A percentile compares a stretch with the other conserved stretches of the same genome.
phyloP scores from a whole-genome alignment of 2,888 invertebrate species.

The Embidobia sp. region DNA sequence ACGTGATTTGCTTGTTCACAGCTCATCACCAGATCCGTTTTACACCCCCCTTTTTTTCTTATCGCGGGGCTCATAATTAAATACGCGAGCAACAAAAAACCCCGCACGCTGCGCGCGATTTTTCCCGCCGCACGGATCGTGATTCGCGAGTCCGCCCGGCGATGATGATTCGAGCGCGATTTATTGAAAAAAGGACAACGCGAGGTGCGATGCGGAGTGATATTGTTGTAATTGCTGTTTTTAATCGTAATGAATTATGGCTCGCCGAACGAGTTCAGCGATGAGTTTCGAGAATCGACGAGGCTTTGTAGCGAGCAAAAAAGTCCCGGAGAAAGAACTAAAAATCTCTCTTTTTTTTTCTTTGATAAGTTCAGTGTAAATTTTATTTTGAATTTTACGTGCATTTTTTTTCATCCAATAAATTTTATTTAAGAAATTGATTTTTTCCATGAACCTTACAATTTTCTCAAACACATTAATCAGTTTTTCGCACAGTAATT shows the following conservation, averaged over 20 bases:
- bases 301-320: background rate
- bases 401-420: too few species aligned
- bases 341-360: too few species aligned
- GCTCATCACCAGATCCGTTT: constrained; percentile 58
- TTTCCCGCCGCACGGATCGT: constrained; percentile 36
- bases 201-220: constrained; percentile 11
- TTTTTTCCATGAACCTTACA: too few species aligned
- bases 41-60: constrained; percentile 36
- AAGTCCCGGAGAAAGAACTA: too few species aligned
- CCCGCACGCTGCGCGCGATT: background rate
- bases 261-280: too few species aligned
- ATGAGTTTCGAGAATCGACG: too few species aligned
- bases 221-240: constrained; percentile 19
- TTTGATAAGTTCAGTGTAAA: too few species aligned
- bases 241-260: background rate
- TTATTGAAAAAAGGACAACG: constrained; percentile 23
- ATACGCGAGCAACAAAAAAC: constrained; percentile 48
- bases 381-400: too few species aligned
- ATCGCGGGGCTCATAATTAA: constrained; percentile 48
- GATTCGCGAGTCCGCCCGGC: constrained; percentile 20
- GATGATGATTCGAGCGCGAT: constrained; percentile 1
- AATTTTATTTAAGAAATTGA: too few species aligned
- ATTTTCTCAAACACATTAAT: too few species aligned
- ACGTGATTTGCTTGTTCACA: constrained; percentile 62
- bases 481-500: too few species aligned